A percentile compares a stretch with the other conserved stretches of the same genome.
Evolutionary conservation across 1,140 invertebrate species (phyloP).

Genomic region (Drosophila sp.): DNA sequence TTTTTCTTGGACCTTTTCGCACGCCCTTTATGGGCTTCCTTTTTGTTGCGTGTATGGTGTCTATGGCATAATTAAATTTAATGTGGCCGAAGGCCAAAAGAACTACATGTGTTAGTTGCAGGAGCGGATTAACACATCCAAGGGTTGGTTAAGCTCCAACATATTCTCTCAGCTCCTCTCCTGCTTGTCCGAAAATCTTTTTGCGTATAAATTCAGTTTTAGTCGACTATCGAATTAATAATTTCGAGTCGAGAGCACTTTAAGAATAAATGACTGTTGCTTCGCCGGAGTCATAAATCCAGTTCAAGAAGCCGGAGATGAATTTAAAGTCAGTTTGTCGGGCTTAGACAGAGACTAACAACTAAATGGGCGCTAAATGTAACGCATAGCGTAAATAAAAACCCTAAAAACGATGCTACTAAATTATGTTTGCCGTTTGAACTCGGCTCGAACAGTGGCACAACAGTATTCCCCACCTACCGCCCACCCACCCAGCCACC

Average conservation of each 20-base stretch:
- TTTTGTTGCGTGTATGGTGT: conserved; percentile 42
- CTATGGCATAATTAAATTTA: conserved; percentile 78
- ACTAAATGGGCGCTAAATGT: conserved; percentile 73
- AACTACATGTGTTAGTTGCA: not conserved
- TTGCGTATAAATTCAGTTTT: not conserved
- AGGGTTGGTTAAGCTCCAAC: not conserved
- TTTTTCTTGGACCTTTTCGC: conserved; percentile 67
- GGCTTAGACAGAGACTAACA: conserved; percentile 40
- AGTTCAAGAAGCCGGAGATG: conserved; percentile 35
- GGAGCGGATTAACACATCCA: not conserved
- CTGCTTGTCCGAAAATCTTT: not conserved
- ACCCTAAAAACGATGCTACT: conserved; percentile 56
- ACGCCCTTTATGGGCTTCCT: conserved; percentile 34
- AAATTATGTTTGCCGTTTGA: conserved; percentile 67
- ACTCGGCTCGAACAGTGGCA: conserved; percentile 5
- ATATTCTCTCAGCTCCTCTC: not conserved
- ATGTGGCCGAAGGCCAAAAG: conserved; percentile 50
- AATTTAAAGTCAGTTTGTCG: conserved; percentile 60
- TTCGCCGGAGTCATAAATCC: conserved; percentile 16
- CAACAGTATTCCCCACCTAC: not conserved
- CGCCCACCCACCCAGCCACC: not conserved
- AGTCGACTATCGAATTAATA: not conserved
- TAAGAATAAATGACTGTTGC: not conserved
- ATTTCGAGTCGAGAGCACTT: not conserved
- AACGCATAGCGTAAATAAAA: conserved; percentile 74